Conservation (phyloP, 2,797 vertebrate species). For the Cynopterus sphinx region DNA sequence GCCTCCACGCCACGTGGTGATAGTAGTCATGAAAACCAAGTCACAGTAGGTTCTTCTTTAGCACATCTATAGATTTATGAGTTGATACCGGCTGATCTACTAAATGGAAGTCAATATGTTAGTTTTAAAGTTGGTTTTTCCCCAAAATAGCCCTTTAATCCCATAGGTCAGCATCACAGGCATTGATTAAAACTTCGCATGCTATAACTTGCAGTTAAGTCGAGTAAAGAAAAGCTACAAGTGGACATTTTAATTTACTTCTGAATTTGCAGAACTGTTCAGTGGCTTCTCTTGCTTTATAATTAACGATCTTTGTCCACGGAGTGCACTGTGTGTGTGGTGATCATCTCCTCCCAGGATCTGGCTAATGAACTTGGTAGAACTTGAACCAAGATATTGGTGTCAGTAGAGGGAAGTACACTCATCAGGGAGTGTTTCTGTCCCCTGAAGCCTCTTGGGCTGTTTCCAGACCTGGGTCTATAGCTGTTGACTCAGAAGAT, state of each 20-base stretch:
- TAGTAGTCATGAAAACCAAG: not conserved
- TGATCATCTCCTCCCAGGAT: not conserved
- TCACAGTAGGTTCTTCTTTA: not conserved
- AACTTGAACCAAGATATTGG: not conserved
- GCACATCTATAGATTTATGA: not conserved
- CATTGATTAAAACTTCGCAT: not conserved
- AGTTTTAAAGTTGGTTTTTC: not conserved
- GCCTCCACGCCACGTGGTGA: not conserved
- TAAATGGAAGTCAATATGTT: not conserved
- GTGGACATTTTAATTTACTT: not conserved
- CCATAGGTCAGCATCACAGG: not conserved
- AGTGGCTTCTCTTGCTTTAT: not conserved
- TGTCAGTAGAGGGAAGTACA: not conserved
- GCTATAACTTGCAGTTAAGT: not conserved
- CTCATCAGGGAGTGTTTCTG: not conserved
- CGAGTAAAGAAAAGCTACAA: not conserved
- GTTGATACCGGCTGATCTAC: not conserved
- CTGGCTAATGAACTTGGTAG: not conserved
- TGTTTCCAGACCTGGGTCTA: not conserved
- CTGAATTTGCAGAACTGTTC: constrained; percentile 6
- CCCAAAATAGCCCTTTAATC: not conserved
- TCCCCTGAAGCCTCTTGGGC: not conserved
- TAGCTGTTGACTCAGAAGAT: not conserved
- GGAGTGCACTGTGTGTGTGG: not conserved
- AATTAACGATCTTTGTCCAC: not conserved